Evolutionary conservation across 2,797 vertebrate species (phyloP), one percentile per base, ranked within the genome.

Genomic region (Onychomys leucogaster): DNA sequence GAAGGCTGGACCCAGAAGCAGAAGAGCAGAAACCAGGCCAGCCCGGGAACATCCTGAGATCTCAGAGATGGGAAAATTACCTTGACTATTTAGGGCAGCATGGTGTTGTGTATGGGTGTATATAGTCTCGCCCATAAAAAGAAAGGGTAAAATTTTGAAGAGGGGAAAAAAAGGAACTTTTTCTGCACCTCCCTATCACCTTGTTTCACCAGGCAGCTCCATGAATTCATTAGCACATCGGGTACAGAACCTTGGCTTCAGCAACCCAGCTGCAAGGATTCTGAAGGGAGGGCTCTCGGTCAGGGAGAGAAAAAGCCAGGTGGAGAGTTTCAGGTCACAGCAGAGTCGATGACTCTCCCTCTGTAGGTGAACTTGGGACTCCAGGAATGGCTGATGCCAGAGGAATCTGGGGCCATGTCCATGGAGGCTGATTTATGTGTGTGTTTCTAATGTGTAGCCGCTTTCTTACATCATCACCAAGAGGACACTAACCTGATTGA

Each of bases 171-270:
- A 76, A 80, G 49, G 55, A 91, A 86, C 12, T 65, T 96, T 92
- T 41, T 57, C 63, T 91, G 9, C 77, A 93, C 69, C 57, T 76
- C 49, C 77, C 73, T 88, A 17, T 76, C 91, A 89, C 90, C 93
- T 84, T 87, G 57, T 85, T 96, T 83, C 57, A 65, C 61, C 9
- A 82, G 81, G 84, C 52, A 29, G 69, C 59, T 91, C 83, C 13
- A 1, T 94, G 93, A 96, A 92, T 94, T 92, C 90, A 96, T 97
- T 96, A 97, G 59, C 92, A 94, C 85, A 29, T 95, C 55, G 61
- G 77, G 37, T 76, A 16, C 69, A 65, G 81, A 89, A 83, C 63
- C 63, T 91, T 81, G 67, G 67, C 88, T 59, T 90, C 85, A 88
- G 95, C 29, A 78, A 23, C 73, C 73, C 34, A 82, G 80, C 91